Conservation (phyloP, 1,140 invertebrate genomes). For the Zaprionus gabonicus region DNA sequence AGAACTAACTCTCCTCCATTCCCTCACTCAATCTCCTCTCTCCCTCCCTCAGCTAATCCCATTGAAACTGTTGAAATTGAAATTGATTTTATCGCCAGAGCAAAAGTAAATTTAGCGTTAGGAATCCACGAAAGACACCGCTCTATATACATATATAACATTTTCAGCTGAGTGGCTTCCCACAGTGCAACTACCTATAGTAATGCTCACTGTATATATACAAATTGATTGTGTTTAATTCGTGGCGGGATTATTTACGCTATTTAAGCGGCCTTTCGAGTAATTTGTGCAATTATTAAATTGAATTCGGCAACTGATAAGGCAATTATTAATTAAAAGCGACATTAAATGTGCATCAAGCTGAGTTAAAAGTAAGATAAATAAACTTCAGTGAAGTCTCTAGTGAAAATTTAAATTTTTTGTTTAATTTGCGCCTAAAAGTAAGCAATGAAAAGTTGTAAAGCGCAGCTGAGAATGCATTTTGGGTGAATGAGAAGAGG, state of each 20-base stretch:
- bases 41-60: not conserved
- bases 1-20: too few relatives aligned
- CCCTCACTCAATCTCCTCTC: too few relatives aligned
- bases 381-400: not conserved
- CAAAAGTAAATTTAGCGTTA: conserved; percentile 5
- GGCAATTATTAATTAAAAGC: not conserved
- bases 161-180: not conserved
- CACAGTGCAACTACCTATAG: not conserved
- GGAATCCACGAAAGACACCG: not conserved
- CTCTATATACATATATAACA: not conserved
- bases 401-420: not conserved
- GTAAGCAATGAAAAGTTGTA: conserved; percentile 3
- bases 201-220: too few relatives aligned
- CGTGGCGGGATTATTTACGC: not conserved
- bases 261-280: not conserved
- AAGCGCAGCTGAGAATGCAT: too few relatives aligned
- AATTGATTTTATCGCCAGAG: not conserved
- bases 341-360: not conserved
- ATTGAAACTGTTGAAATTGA: conserved; percentile 9
- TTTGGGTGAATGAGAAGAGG: too few relatives aligned
- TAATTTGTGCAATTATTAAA: not conserved
- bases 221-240: not conserved
- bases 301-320: not conserved
- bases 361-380: not conserved
- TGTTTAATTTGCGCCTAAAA: conserved; percentile 30